Evolutionary conservation across 1,140 invertebrate genomes (phyloP).

Genomic region (Apis florea): DNA sequence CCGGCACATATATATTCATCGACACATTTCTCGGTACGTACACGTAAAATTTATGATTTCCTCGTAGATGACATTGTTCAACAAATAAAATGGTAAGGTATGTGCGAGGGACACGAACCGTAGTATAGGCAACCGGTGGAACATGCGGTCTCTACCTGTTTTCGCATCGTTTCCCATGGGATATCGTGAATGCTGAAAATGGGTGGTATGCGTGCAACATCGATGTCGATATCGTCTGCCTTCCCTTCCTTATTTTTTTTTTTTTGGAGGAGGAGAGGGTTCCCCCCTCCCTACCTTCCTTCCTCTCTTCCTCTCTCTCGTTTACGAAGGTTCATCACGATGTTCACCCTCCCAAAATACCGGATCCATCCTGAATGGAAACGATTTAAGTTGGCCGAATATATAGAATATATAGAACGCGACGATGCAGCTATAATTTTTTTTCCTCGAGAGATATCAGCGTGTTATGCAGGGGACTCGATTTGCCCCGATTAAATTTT

Average conservation of each 20-base stretch:
- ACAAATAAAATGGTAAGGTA: slow-evolving; percentile 47
- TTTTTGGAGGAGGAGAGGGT: slow-evolving; percentile 2
- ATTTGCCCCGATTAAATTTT: neutral
- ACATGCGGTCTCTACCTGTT: slow-evolving; percentile 34
- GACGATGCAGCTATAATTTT: neutral
- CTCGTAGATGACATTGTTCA: neutral
- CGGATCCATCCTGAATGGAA: slow-evolving; percentile 17
- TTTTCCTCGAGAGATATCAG: neutral
- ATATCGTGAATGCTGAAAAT: slow-evolving; percentile 38
- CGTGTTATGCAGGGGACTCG: neutral
- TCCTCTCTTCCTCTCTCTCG: no score
- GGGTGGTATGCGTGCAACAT: slow-evolving; percentile 42
- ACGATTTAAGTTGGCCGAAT: slow-evolving; percentile 32
- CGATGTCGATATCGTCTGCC: slow-evolving; percentile 46
- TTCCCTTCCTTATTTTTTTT: slow-evolving; percentile 30
- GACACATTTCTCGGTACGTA: neutral
- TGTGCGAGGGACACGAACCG: neutral
- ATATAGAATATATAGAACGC: slow-evolving; percentile 12
- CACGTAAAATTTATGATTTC: slow-evolving; percentile 34
- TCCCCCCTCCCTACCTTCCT: no score
- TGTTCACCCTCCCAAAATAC: neutral
- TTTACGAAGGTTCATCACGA: slow-evolving; percentile 16
- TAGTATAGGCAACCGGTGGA: slow-evolving; percentile 18
- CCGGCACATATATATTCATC: neutral
- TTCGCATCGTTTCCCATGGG: slow-evolving; percentile 44